Percentiles rank a stretch among this genome's conserved stretches.
phyloP scores from a whole-genome alignment of 2,888 invertebrate species.

The Eupithecia subfuscata region DNA sequence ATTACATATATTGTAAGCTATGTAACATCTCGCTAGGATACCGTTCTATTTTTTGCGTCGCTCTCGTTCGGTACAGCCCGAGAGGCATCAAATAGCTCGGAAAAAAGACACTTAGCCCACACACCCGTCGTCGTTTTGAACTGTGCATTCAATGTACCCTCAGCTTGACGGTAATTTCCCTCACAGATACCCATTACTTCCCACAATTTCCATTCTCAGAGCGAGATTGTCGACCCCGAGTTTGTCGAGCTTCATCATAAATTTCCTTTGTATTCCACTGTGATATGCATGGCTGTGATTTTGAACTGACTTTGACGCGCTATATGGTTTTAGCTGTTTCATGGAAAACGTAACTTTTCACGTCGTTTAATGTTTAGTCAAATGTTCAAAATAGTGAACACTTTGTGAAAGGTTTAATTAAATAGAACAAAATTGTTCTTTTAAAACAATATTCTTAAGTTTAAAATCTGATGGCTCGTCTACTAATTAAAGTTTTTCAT shows the following conservation, averaged over 20 bases:
- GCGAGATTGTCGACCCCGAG: constrained; percentile 32
- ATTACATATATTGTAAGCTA: constrained; percentile 54
- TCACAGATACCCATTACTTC: constrained; percentile 34
- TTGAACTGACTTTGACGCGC: constrained; percentile 29
- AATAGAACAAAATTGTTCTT: not conserved
- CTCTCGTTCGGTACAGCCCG: constrained; percentile 51
- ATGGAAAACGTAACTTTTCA: not conserved
- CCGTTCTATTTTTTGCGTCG: constrained; percentile 57
- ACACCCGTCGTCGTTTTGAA: constrained; percentile 54
- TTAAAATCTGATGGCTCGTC: no score
- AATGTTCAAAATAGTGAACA: not conserved
- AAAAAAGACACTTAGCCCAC: constrained; percentile 74
- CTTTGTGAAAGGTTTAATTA: not conserved
- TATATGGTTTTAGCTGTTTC: constrained; percentile 5
- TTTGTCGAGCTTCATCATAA: constrained; percentile 34
- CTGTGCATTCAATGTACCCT: constrained; percentile 33
- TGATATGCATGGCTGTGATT: constrained; percentile 31
- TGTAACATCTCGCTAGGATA: constrained; percentile 38
- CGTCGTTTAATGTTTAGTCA: not conserved
- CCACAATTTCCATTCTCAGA: constrained; percentile 23
- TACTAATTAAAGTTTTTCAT: not conserved
- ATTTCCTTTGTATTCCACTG: constrained; percentile 35
- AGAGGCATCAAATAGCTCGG: constrained; percentile 71
- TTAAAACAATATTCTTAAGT: no score
- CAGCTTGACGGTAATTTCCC: constrained; percentile 30